Evolutionary conservation across 2,888 invertebrate species (phyloP).

Genomic region (Vanessa cardui): DNA sequence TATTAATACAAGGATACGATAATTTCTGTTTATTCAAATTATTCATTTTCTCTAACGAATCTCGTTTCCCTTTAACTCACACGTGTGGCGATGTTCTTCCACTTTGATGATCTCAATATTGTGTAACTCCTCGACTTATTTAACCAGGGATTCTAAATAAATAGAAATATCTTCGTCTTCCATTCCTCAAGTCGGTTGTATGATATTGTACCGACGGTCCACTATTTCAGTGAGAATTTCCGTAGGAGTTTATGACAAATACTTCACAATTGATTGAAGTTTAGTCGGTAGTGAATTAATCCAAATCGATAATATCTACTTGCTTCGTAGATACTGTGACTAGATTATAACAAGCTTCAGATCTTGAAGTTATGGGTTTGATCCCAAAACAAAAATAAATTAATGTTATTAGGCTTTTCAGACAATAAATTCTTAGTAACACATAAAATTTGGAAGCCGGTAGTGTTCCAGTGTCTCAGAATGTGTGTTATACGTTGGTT

Average conservation of each 20-base stretch:
- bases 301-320: slow-evolving; percentile 11
- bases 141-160: slow-evolving; percentile 11
- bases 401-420: too few relatives aligned
- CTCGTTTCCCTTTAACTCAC: background rate
- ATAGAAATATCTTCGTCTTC: background rate
- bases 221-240: slow-evolving; percentile 7
- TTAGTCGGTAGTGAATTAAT: slow-evolving; percentile 11
- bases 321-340: background rate
- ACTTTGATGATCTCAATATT: background rate
- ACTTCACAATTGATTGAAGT: slow-evolving; percentile 11
- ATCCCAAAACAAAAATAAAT: too few relatives aligned
- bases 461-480: too few relatives aligned
- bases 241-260: background rate
- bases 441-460: too few relatives aligned
- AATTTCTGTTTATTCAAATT: background rate
- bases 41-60: background rate
- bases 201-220: slow-evolving; percentile 10
- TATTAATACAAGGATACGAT: background rate
- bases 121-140: background rate
- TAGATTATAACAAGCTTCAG: too few relatives aligned
- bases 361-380: too few relatives aligned
- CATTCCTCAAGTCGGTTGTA: background rate
- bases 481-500: too few relatives aligned
- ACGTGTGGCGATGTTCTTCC: background rate
- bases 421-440: too few relatives aligned